These are phyloP conservation scores for Steinernema carpocapsae DNA, from an alignment of 2,888 invertebrate species.

Conservation along the genomic window DNA sequence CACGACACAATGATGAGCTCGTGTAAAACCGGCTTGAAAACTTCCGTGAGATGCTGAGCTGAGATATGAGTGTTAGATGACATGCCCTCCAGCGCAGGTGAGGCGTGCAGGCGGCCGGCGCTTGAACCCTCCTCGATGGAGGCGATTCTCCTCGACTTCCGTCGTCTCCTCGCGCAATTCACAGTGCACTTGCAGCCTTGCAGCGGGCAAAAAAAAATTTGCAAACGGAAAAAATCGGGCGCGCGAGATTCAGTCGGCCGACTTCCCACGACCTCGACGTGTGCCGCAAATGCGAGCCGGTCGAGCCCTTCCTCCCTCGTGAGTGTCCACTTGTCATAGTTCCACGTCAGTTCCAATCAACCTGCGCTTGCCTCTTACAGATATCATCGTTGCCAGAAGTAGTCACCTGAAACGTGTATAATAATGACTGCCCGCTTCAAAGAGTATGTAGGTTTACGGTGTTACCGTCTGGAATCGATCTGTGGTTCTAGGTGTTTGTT, in stretches of 20 bases:
- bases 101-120: constrained; percentile 12
- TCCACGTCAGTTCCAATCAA: not conserved
- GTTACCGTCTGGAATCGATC: not conserved
- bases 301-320: not conserved
- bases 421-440: constrained; percentile 16
- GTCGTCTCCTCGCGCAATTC: constrained; percentile 9
- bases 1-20: constrained; percentile 27
- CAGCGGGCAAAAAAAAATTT: not conserved
- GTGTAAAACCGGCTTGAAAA: constrained; percentile 34
- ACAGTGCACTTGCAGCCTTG: not conserved
- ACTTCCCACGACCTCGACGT: not conserved
- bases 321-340: constrained; percentile 7
- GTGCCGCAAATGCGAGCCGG: too few species aligned
- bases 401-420: not conserved
- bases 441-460: constrained; percentile 8
- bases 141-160: not conserved
- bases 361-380: not conserved
- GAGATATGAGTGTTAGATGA: constrained; percentile 32
- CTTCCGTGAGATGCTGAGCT: constrained; percentile 29
- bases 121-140: not conserved
- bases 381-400: constrained; percentile 11
- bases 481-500: constrained; percentile 7
- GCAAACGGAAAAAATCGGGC: not conserved
- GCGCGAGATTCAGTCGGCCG: not conserved
- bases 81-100: constrained; percentile 28